These are phyloP conservation scores for Papilio xuthus DNA, from an alignment of 1,140 invertebrate genomes.

Conservation along the genomic window DNA sequence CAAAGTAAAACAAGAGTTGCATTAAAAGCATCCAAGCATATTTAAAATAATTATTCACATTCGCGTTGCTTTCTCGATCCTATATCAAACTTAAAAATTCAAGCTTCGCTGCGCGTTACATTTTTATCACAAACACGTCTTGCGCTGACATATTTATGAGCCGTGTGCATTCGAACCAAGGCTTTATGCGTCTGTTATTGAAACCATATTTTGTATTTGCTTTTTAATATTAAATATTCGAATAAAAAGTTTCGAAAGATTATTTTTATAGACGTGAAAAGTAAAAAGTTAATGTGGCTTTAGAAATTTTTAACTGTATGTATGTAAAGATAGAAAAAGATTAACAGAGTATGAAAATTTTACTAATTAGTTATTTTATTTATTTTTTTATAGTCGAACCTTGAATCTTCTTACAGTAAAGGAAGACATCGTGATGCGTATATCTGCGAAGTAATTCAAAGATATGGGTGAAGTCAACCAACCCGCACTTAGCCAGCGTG, in stretches of 20 bases:
- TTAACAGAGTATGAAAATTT: too few relatives aligned
- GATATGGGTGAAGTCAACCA: too few relatives aligned
- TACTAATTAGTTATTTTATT: too few relatives aligned
- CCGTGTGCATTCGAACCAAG: slow-evolving; percentile 32
- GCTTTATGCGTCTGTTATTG: slow-evolving; percentile 20
- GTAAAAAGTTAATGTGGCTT: not conserved
- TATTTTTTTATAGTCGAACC: too few relatives aligned
- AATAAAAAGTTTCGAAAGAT: not conserved
- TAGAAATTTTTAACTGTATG: too few relatives aligned
- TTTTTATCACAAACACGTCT: slow-evolving; percentile 34
- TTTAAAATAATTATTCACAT: slow-evolving; percentile 27
- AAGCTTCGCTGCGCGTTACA: slow-evolving; percentile 21
- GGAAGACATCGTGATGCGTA: too few relatives aligned
- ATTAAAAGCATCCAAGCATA: slow-evolving; percentile 10
- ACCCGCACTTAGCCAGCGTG: too few relatives aligned
- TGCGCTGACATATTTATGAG: slow-evolving; percentile 34
- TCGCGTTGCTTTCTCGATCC: slow-evolving; percentile 1
- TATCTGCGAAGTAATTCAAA: too few relatives aligned
- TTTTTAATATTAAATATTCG: slow-evolving; percentile 2
- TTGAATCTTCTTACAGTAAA: too few relatives aligned
- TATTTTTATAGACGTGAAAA: not conserved
- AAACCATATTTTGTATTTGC: slow-evolving; percentile 20
- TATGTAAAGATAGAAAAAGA: too few relatives aligned
- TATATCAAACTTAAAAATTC: slow-evolving; percentile 32
- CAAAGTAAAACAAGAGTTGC: not conserved